Base-by-base conservation (phyloP, 2,797 vertebrate genomes). In the Poeciliopsis paucimaculata region DNA sequence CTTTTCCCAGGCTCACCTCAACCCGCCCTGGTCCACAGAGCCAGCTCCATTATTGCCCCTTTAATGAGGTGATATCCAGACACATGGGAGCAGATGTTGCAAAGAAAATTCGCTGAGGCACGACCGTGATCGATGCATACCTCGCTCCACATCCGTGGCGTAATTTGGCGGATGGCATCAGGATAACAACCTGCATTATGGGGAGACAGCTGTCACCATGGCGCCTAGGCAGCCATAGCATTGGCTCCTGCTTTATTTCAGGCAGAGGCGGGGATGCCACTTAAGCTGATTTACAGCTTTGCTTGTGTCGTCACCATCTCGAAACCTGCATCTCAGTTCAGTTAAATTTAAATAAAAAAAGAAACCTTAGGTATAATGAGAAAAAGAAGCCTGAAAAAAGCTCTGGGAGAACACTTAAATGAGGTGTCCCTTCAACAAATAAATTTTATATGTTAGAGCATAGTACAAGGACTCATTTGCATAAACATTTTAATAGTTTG, bases 191-290 rank as follows among this genome's bases (percentile, higher is more conserved):
- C 91, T 75, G 89, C 90, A 93, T 94, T 94, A 94, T 90, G 84
- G 79, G 89, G 78, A 92, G 92, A 91, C 94, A 95, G 93, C 94
- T 95, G 94, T 95, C 92, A 87, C 91, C 93, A 93, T 91, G 91
- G 88, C 80, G 83, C 90, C 92, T 66, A 53, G 80, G 90, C 89
- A 89, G 86, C 87, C 79, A 80, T 60, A 34, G 76, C 82, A 83
- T 80, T 87, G 86, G 87, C 91, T 91, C 87, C 84, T 36, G 55
- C 85, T 91, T 91, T 88, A 76, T 93, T 92, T 90, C 86, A 87
- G 87, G 78, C 82, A 81, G 86, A 92, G 92, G 91, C 84, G 84
- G 92, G 90, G 86, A 88, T 87, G 89, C 89, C 93, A 95, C 93
- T 95, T 94, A 93, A 80, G 83, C 89, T 92, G 92, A 95, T 94